Conservation (phyloP, 1,140 invertebrate species). For the Pectinophora gossypiella region DNA sequence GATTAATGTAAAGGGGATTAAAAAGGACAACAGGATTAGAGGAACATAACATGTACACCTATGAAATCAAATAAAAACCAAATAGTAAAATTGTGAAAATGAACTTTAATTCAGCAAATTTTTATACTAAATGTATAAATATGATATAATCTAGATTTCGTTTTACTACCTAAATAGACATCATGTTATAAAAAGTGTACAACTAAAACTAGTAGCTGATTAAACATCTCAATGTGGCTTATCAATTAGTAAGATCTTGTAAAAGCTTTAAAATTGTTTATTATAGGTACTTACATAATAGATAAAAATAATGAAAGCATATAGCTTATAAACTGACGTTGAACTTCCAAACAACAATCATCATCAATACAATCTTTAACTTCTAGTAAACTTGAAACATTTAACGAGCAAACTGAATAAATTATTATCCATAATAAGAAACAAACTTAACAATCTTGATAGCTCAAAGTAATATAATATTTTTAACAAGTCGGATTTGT, state of each 20-base stretch:
- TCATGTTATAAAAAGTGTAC: conserved; percentile 76
- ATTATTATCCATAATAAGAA: conserved; percentile 74
- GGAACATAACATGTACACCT: too few relatives aligned
- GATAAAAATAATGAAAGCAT: conserved; percentile 71
- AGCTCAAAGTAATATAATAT: conserved; percentile 73
- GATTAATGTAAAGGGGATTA: too few relatives aligned
- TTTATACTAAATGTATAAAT: conserved; percentile 76
- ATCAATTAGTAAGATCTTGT: conserved; percentile 71
- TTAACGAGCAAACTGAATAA: conserved; percentile 75
- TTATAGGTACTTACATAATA: conserved; percentile 74
- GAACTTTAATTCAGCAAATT: conserved; percentile 75
- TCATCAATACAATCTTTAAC: conserved; percentile 67
- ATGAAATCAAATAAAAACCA: conserved; percentile 42
- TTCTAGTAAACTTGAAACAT: conserved; percentile 74
- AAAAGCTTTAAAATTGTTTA: conserved; percentile 69
- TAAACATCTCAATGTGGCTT: conserved; percentile 73
- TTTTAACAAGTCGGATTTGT: conserved; percentile 59
- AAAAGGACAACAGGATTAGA: too few relatives aligned
- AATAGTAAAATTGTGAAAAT: conserved; percentile 73
- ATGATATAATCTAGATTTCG: conserved; percentile 74
- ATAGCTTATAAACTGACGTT: conserved; percentile 66
- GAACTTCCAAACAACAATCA: conserved; percentile 67
- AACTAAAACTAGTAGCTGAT: conserved; percentile 74
- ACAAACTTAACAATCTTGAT: conserved; percentile 74
- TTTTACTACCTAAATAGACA: conserved; percentile 74